phyloP scores from a whole-genome alignment of 2,888 invertebrate genomes.

The Palloptera scutellata region DNA sequence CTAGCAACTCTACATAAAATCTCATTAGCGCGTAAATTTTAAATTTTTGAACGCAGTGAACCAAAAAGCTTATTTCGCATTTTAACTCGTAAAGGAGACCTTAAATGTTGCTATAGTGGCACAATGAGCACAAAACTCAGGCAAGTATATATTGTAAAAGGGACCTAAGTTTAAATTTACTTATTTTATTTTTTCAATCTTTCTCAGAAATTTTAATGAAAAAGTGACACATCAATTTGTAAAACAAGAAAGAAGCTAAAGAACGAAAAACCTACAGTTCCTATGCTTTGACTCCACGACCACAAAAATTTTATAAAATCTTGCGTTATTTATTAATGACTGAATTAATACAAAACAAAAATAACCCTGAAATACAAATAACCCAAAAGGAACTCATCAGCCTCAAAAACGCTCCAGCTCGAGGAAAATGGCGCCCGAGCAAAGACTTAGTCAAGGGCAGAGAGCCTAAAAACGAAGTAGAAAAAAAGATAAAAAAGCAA shows the following conservation, averaged over 20 bases:
- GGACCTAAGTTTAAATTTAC: no score
- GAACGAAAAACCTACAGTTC: no score
- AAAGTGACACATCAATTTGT: no score
- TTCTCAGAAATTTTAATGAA: no score
- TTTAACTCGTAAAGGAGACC: no score
- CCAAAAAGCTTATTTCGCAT: constrained; percentile 4
- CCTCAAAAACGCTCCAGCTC: neutral
- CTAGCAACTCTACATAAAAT: constrained; percentile 5
- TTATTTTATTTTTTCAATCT: no score
- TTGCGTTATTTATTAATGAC: constrained; percentile 19
- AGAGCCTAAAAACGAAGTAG: no score
- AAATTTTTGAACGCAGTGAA: constrained; percentile 25
- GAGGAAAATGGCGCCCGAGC: neutral
- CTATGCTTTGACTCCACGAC: neutral
- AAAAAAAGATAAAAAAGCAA: no score
- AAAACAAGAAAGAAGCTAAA: no score
- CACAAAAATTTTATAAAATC: constrained; percentile 25
- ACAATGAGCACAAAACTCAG: no score
- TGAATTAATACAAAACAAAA: constrained; percentile 23
- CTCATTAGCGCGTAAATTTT: constrained; percentile 24
- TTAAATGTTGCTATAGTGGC: no score
- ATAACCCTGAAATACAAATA: constrained; percentile 30
- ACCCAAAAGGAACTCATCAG: constrained; percentile 4
- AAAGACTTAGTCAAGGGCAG: neutral
- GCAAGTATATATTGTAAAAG: no score